Evolutionary conservation across 1,140 invertebrate genomes (phyloP), one percentile per base, ranked within the genome.

Genomic region (Calliphora vicina): DNA sequence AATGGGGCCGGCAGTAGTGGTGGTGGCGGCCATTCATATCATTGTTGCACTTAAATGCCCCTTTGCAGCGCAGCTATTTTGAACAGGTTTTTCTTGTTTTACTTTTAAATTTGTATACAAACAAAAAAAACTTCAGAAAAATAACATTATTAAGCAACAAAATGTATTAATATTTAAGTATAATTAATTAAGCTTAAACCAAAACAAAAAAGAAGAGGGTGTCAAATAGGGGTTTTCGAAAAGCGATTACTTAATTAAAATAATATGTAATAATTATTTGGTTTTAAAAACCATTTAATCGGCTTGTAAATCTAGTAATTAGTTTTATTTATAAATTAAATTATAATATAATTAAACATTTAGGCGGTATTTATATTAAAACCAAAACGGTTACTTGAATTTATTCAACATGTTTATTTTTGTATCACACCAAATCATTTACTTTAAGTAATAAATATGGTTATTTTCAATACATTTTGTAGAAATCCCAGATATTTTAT

Each of bases 1-100:
- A 67, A 67, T 67, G 61, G 61, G 1, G 12, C 45, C 1, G 42
- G 10, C 42, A 23, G 20, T 42, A 25, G 73, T 76, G 73, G 71
- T 20, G 73, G 73, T 42, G 73, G 42, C 13, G 78, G 80, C 13
- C 78, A 81, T 45, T 27, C 57, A 20, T 83, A 83, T 57, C 83
- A 83, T 74, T 83, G 83, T 81, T 83, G 83, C 13, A 83, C 83
- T 50, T 83, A 81, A 83, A 42, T 42, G 1, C 73, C n/a, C 15
- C 50, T 57, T n/a, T n/a, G n/a, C n/a, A n/a, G n/a, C n/a, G n/a
- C n/a, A n/a, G n/a, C n/a, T n/a, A n/a, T n/a, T n/a, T n/a, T n/a
- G n/a, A 57, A 57, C 50, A 57, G 13, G 12, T 57, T 57, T 57
- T 57, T 15, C 15, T 57, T 57, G 13, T 57, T 57, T 17, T 57